A percentile compares a stretch with the other conserved stretches of the same genome.
Conservation (phyloP, 1,140 invertebrate species). For the Lordiphosa collinella region DNA sequence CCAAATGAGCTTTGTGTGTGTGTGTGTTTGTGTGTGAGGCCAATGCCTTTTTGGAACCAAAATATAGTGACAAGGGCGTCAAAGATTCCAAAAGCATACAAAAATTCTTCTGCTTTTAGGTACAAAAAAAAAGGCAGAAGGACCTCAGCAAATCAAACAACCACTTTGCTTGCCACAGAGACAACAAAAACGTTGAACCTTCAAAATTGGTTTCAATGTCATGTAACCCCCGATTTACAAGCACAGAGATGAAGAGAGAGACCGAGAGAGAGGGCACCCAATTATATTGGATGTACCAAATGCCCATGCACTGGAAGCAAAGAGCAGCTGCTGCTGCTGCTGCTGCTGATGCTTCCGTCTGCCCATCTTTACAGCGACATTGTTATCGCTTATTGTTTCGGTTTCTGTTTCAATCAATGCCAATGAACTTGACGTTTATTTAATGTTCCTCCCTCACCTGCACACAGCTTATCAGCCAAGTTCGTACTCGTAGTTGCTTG, state of each 20-base stretch:
- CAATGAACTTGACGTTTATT: conserved; percentile 68
- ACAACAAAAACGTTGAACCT: conserved; percentile 54
- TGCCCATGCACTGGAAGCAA: too few relatives aligned
- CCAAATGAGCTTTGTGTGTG: conserved; percentile 25
- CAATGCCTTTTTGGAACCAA: conserved; percentile 27
- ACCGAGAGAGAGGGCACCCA: conserved; percentile 11
- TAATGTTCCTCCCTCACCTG: conserved; percentile 23
- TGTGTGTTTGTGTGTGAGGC: conserved; percentile 26
- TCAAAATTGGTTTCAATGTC: conserved; percentile 78
- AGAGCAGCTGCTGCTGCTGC: too few relatives aligned
- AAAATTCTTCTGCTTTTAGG: not conserved
- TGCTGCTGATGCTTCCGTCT: too few relatives aligned
- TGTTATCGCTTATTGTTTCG: conserved; percentile 20
- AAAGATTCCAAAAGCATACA: conserved; percentile 31
- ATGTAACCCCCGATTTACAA: conserved; percentile 74
- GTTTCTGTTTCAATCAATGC: conserved; percentile 59
- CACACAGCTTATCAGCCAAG: conserved; percentile 32
- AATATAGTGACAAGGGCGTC: conserved; percentile 71
- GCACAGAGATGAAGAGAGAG: conserved; percentile 4
- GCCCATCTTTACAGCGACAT: too few relatives aligned
- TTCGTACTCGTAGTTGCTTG: conserved; percentile 11
- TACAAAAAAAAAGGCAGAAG: conserved; percentile 14
- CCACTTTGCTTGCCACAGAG: conserved; percentile 24
- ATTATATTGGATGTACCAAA: not conserved
- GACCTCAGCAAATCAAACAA: conserved; percentile 10